phyloP scores from a whole-genome alignment of 1,140 invertebrate genomes.

The Polypedilum vanderplanki region DNA sequence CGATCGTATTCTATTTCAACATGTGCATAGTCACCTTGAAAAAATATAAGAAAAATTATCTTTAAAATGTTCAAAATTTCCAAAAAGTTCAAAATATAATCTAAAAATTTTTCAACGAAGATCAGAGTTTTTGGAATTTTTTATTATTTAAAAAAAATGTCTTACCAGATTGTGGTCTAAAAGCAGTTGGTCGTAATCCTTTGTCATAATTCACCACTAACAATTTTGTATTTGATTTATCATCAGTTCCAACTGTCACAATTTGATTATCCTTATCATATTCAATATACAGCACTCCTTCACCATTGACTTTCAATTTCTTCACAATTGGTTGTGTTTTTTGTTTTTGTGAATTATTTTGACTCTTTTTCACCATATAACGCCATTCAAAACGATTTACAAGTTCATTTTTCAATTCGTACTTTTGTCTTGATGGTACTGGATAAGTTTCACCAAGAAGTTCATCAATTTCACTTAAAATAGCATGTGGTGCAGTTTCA shows the following conservation, averaged over 20 bases:
- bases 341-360: conserved; percentile 53
- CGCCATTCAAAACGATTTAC: conserved; percentile 93
- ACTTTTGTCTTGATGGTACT: conserved; percentile 80
- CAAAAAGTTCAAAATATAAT: too few species aligned
- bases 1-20: conserved; percentile 89
- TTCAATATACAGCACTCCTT: conserved; percentile 83
- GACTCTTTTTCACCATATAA: conserved; percentile 70
- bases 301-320: conserved; percentile 80
- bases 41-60: too few species aligned
- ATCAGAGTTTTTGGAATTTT: too few species aligned
- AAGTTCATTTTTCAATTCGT: conserved; percentile 79
- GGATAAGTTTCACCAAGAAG: conserved; percentile 82
- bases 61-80: too few species aligned
- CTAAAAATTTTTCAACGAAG: too few species aligned
- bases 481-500: conserved; percentile 76
- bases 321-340: conserved; percentile 71
- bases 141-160: too few species aligned
- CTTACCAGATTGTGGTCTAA: conserved; percentile 72
- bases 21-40: conserved; percentile 59
- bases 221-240: conserved; percentile 63
- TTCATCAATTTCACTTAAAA: conserved; percentile 74
- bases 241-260: conserved; percentile 84
- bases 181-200: conserved; percentile 81
- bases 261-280: conserved; percentile 85
- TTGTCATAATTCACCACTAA: conserved; percentile 88